Evolutionary conservation across 2,888 invertebrate genomes (phyloP).

Genomic region (Mycalesis mineus): DNA sequence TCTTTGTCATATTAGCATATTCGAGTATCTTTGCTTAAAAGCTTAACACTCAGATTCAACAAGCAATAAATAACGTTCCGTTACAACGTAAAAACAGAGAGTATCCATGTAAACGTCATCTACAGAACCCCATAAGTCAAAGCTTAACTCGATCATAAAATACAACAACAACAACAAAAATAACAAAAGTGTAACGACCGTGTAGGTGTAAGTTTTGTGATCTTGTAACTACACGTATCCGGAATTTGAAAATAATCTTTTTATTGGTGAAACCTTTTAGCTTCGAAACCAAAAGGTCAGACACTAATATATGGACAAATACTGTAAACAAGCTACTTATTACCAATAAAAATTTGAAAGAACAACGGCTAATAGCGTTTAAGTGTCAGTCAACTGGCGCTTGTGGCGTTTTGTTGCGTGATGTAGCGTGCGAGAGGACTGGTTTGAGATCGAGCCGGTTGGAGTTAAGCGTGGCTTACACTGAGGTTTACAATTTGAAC

Average conservation of each 20-base stretch:
- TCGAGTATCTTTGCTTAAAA: no score
- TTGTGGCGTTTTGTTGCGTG: slow-evolving; percentile 53
- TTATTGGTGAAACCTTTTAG: slow-evolving; percentile 32
- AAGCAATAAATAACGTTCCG: background rate
- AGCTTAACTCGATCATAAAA: slow-evolving; percentile 8
- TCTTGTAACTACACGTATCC: slow-evolving; percentile 14
- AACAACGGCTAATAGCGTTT: slow-evolving; percentile 72
- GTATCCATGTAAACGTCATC: background rate
- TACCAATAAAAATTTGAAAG: slow-evolving; percentile 70
- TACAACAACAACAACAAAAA: background rate
- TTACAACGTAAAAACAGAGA: background rate
- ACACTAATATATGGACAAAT: slow-evolving; percentile 43
- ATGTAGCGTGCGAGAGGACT: slow-evolving; percentile 44
- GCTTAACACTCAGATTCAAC: background rate
- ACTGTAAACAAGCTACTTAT: slow-evolving; percentile 63
- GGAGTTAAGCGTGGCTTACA: slow-evolving; percentile 35
- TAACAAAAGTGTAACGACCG: background rate
- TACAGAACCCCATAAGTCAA: slow-evolving; percentile 8
- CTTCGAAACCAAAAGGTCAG: slow-evolving; percentile 44
- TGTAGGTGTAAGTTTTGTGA: slow-evolving; percentile 7
- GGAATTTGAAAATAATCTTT: slow-evolving; percentile 20
- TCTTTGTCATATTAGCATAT: no score
- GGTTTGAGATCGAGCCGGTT: slow-evolving; percentile 66
- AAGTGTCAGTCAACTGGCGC: slow-evolving; percentile 74
- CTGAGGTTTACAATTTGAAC: background rate